Evolutionary conservation across 2,888 invertebrate species (phyloP).

Genomic region (Zhuqinia jingwanae): DNA sequence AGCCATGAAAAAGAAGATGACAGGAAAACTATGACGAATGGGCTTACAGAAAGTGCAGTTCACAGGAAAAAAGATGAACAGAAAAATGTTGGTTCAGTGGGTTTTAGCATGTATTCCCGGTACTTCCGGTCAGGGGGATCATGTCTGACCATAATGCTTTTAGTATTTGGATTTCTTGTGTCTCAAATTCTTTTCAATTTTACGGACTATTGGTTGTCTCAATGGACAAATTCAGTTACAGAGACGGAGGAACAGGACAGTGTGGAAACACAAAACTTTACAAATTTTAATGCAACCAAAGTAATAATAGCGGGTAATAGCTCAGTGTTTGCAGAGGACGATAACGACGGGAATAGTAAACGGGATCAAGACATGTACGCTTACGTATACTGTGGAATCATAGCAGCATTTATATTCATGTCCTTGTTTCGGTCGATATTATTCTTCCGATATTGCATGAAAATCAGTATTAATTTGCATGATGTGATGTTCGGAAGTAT

Average conservation of each 20-base stretch:
- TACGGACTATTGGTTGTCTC: conserved; percentile 54
- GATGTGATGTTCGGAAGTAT: conserved; percentile 64
- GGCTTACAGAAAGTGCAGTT: not conserved
- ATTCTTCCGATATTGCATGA: conserved; percentile 67
- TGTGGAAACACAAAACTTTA: too few relatives aligned
- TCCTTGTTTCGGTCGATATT: conserved; percentile 45
- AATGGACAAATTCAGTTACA: conserved; percentile 38
- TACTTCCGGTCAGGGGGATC: conserved; percentile 60
- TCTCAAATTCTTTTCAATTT: conserved; percentile 26
- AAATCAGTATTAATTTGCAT: conserved; percentile 66
- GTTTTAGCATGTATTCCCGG: conserved; percentile 15
- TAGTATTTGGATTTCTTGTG: not conserved
- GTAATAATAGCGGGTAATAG: not conserved
- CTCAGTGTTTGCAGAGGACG: not conserved
- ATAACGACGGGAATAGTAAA: not conserved
- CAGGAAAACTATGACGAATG: not conserved
- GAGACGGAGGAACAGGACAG: not conserved
- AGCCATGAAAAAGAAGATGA: not conserved
- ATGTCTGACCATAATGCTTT: not conserved
- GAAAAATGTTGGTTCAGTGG: conserved; percentile 47
- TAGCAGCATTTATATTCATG: conserved; percentile 35
- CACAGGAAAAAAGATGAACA: conserved; percentile 18
- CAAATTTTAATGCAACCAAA: too few relatives aligned
- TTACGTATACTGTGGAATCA: conserved; percentile 60
- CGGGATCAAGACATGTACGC: conserved; percentile 51